phyloP scores from a whole-genome alignment of 30 jellyfish, hydroid and myxozoan species.

The Turritopsis dohrnii region DNA sequence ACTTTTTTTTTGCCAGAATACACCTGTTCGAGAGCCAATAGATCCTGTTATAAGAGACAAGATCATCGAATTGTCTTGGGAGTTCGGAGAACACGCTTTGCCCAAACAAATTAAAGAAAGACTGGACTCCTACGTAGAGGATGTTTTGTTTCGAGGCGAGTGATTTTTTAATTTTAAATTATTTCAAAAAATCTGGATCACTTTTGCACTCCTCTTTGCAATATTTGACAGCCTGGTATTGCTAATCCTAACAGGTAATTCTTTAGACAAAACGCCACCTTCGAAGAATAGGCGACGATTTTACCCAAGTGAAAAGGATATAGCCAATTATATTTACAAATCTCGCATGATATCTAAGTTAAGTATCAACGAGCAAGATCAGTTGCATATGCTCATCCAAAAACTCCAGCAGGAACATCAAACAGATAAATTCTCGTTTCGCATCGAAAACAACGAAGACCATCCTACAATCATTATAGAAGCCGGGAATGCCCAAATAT shows the following conservation, averaged over 20 bases:
- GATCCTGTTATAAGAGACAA: conserved; percentile 33
- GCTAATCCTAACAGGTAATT: background rate
- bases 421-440: background rate
- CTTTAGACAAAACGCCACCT: conserved; percentile 28
- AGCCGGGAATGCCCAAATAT: background rate
- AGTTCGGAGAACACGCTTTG: conserved; percentile 18
- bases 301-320: conserved; percentile 36
- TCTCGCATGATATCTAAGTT: conserved; percentile 6
- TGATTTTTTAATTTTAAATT: background rate
- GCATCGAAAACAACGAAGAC: background rate
- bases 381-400: background rate
- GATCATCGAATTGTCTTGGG: conserved; percentile 34
- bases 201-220: too few relatives aligned
- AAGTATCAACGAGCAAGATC: conserved; percentile 12
- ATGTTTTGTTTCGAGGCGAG: conserved; percentile 17
- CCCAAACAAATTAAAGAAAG: conserved; percentile 6
- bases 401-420: background rate
- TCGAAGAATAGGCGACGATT: conserved; percentile 30
- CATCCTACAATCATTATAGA: background rate
- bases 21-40: conserved; percentile 35
- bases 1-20: conserved; percentile 19
- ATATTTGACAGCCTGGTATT: too few relatives aligned
- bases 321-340: conserved; percentile 29
- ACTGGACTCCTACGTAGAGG: conserved; percentile 16
- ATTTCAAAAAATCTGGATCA: too few relatives aligned